These are phyloP conservation scores for Cyclura pinguis DNA, from an alignment of 2,797 vertebrate genomes.

Conservation along the genomic window DNA sequence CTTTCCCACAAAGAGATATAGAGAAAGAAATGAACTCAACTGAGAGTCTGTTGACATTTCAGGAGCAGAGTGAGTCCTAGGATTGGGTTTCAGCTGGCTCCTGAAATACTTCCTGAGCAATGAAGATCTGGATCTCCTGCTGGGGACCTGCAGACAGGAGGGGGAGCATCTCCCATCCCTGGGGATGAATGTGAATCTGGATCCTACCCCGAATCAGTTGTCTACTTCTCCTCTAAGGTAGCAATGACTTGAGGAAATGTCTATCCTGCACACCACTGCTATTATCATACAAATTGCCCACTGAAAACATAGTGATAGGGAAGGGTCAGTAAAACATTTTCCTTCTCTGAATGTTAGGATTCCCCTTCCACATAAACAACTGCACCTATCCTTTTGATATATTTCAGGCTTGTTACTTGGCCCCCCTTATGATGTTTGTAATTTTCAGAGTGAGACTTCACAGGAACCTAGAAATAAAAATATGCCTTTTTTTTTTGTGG, in stretches of 20 bases:
- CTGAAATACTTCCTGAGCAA: too few species aligned
- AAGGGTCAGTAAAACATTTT: background rate
- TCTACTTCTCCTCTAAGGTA: too few species aligned
- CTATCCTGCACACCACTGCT: background rate
- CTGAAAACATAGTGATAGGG: background rate
- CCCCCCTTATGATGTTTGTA: background rate
- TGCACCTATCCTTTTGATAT: background rate
- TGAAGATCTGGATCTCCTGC: too few species aligned
- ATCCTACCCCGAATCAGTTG: too few species aligned
- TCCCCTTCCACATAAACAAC: background rate
- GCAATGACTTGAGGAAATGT: background rate
- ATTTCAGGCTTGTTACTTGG: background rate
- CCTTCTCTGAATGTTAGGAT: background rate
- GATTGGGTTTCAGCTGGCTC: too few species aligned
- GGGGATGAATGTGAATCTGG: too few species aligned
- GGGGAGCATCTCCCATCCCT: too few species aligned
- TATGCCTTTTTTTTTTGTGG: background rate
- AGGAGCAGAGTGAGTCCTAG: too few species aligned
- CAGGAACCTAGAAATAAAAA: background rate
- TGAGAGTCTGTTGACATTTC: too few species aligned
- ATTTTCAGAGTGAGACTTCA: background rate
- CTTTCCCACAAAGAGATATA: too few species aligned
- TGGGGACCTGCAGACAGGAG: too few species aligned
- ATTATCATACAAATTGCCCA: background rate
- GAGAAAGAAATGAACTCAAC: too few species aligned